phyloP scores from a whole-genome alignment of 2,113 vertebrate genomes.

The Solenodon paradoxus region DNA sequence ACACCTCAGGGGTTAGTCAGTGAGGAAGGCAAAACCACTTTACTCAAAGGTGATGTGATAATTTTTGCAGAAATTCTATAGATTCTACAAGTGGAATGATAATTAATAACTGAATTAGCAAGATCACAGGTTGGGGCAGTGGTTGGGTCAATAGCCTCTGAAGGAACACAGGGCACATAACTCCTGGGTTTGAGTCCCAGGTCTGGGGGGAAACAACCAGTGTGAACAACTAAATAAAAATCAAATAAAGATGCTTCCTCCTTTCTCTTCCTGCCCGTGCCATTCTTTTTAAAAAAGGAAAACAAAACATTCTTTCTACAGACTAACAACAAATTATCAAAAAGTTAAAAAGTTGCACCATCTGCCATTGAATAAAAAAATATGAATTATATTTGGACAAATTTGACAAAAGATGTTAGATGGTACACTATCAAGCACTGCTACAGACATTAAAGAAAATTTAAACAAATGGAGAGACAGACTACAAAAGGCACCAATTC shows the following conservation, averaged over 20 bases:
- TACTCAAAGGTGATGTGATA: background rate
- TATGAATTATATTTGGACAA: background rate
- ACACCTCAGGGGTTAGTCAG: background rate
- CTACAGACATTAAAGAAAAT: background rate
- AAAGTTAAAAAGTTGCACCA: background rate
- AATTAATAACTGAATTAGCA: background rate
- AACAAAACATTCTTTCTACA: background rate
- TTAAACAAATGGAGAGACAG: background rate
- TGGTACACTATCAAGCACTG: background rate
- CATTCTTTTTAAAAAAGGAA: too few species aligned
- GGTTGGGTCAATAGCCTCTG: too few species aligned
- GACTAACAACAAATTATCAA: background rate
- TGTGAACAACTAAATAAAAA: too few species aligned
- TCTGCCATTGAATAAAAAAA: background rate
- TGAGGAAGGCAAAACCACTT: background rate
- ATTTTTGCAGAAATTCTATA: background rate
- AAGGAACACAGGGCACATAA: too few species aligned
- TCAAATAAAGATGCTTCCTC: too few species aligned
- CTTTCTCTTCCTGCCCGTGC: too few species aligned
- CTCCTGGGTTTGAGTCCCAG: too few species aligned
- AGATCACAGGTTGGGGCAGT: background rate
- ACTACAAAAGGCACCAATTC: background rate
- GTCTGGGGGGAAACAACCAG: too few species aligned
- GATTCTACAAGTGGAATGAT: background rate
- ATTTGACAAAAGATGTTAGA: background rate